Evolutionary conservation across 2,797 vertebrate genomes (phyloP).

Genomic region (Dermochelys coriacea): DNA sequence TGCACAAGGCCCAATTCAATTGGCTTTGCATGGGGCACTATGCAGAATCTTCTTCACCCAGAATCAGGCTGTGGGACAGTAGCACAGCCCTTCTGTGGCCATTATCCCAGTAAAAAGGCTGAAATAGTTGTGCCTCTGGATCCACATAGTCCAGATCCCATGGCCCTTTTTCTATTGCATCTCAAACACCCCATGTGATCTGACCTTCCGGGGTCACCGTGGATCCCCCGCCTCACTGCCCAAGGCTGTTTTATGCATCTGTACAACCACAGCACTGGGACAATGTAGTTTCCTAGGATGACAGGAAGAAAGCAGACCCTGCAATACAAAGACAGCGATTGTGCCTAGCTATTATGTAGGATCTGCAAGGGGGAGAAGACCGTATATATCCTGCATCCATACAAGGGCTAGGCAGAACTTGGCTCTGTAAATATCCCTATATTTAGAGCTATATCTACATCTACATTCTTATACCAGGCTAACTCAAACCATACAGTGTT

Average conservation of each 20-base stretch:
- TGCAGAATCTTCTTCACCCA: background rate
- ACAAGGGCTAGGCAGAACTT: constrained; percentile 16
- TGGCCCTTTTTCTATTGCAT: background rate
- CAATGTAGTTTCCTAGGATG: background rate
- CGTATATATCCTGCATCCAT: background rate
- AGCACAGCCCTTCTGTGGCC: background rate
- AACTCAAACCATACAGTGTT: constrained; percentile 64
- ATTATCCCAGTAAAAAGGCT: background rate
- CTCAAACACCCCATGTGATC: background rate
- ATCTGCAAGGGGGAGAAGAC: background rate
- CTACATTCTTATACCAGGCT: constrained; percentile 61
- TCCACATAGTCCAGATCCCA: background rate
- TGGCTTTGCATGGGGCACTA: background rate
- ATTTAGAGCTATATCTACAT: constrained; percentile 63
- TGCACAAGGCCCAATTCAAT: background rate
- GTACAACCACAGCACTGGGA: background rate
- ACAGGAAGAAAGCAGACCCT: background rate
- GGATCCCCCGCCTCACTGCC: background rate
- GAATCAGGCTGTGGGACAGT: background rate
- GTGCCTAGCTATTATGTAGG: background rate
- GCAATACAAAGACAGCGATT: background rate
- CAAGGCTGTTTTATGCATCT: accelerated
- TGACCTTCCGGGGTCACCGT: background rate
- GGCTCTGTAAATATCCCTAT: constrained; percentile 11
- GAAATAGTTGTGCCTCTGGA: background rate